phyloP scores from a whole-genome alignment of 2,113 vertebrate species.

The Otolemur garnettii region DNA sequence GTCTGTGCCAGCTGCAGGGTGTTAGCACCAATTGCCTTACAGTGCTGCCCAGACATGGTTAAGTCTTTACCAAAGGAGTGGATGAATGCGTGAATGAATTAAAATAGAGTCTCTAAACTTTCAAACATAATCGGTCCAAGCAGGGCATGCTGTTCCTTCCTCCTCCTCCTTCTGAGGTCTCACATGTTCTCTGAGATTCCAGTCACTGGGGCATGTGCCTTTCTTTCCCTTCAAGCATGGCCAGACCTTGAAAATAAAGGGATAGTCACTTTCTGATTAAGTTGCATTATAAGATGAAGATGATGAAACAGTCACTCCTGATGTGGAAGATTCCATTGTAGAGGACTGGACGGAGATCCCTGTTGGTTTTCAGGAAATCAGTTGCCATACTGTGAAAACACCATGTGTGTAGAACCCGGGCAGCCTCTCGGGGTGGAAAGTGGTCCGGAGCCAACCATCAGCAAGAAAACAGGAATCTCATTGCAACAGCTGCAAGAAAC shows the following conservation, averaged over 20 bases:
- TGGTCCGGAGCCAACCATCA: background rate
- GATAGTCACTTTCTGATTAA: background rate
- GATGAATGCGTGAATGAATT: background rate
- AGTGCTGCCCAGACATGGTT: background rate
- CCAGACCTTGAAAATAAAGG: background rate
- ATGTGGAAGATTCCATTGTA: background rate
- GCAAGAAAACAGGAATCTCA: background rate
- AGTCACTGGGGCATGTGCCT: rapidly evolving
- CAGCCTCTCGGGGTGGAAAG: too few relatives aligned
- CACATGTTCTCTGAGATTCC: background rate
- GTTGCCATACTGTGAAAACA: rapidly evolving
- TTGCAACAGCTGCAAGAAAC: background rate
- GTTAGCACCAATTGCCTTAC: too few relatives aligned
- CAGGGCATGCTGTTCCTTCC: background rate
- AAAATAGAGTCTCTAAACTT: background rate
- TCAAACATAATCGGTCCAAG: background rate
- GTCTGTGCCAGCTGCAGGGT: too few relatives aligned
- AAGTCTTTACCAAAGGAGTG: background rate
- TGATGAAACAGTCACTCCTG: background rate
- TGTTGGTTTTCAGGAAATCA: background rate
- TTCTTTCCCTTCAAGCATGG: too few relatives aligned
- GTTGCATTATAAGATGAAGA: background rate
- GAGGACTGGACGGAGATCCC: background rate
- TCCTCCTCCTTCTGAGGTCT: too few relatives aligned
- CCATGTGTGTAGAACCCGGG: background rate